phyloP scores from a whole-genome alignment of 2,113 vertebrate species.

The Hippocampus comes region DNA sequence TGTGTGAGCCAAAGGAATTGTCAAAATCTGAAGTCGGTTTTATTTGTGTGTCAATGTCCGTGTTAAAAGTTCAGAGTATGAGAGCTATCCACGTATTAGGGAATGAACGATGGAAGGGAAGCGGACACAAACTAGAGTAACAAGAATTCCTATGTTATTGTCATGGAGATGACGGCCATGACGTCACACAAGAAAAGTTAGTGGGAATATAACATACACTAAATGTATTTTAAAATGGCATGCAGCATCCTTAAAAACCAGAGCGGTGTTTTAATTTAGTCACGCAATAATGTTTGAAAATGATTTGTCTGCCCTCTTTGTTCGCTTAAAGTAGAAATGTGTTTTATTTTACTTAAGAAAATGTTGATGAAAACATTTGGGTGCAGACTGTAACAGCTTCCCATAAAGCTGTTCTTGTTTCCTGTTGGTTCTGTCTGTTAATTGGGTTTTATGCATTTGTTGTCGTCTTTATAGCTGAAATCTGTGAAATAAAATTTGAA shows the following conservation, averaged over 20 bases:
- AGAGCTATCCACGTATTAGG: constrained; percentile 15
- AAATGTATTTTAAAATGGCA: not conserved
- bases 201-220: constrained; percentile 22
- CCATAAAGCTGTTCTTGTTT: too few species aligned
- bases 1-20: constrained; percentile 18
- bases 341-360: not conserved
- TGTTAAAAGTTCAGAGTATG: constrained; percentile 38
- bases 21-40: constrained; percentile 33
- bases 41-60: constrained; percentile 42
- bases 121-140: constrained; percentile 25
- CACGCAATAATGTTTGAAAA: not conserved
- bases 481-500: too few species aligned
- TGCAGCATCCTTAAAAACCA: not conserved
- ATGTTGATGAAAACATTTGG: not conserved
- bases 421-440: too few species aligned
- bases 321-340: not conserved
- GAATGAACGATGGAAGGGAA: constrained; percentile 19
- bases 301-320: not conserved
- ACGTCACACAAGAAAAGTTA: constrained; percentile 22
- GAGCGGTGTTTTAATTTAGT: not conserved
- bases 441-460: too few species aligned
- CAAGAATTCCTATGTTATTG: constrained; percentile 55
- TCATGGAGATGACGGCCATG: constrained; percentile 41
- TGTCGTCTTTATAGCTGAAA: too few species aligned
- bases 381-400: not conserved